phyloP scores from a whole-genome alignment of 2,797 vertebrate genomes.

The Sebastiscus albofasciatus region DNA sequence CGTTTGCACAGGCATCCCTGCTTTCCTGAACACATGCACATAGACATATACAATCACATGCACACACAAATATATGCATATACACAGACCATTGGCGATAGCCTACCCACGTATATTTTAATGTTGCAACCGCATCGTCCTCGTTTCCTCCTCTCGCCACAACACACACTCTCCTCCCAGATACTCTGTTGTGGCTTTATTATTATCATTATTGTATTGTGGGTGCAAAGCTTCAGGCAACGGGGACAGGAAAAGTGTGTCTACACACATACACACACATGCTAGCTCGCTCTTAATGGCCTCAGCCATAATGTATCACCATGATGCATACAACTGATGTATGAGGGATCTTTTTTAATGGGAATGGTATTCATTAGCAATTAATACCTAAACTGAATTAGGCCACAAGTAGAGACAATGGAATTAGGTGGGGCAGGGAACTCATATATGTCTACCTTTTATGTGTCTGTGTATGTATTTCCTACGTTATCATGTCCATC shows the following conservation, averaged over 20 bases:
- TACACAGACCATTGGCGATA: neutral
- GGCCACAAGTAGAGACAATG: constrained; percentile 46
- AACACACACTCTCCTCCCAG: constrained; percentile 29
- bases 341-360: constrained; percentile 71
- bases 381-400: constrained; percentile 70
- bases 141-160: constrained; percentile 69
- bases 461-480: constrained; percentile 40
- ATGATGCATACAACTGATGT: constrained; percentile 59
- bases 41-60: neutral
- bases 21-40: neutral
- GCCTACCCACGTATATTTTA: constrained; percentile 65
- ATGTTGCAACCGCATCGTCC: constrained; percentile 87
- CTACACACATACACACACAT: constrained; percentile 10
- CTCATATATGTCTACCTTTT: constrained; percentile 24
- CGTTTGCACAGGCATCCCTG: neutral
- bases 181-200: constrained; percentile 33
- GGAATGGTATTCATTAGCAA: constrained; percentile 71
- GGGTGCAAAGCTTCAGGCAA: constrained; percentile 42
- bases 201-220: constrained; percentile 41
- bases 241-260: constrained; percentile 11
- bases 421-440: constrained; percentile 17
- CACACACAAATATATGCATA: constrained; percentile 6
- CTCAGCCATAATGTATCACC: constrained; percentile 62
- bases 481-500: constrained; percentile 31
- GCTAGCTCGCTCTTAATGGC: constrained; percentile 49